These are phyloP conservation scores for Enhydra lutris DNA, from an alignment of 2,113 vertebrate genomes.

Conservation along the genomic window DNA sequence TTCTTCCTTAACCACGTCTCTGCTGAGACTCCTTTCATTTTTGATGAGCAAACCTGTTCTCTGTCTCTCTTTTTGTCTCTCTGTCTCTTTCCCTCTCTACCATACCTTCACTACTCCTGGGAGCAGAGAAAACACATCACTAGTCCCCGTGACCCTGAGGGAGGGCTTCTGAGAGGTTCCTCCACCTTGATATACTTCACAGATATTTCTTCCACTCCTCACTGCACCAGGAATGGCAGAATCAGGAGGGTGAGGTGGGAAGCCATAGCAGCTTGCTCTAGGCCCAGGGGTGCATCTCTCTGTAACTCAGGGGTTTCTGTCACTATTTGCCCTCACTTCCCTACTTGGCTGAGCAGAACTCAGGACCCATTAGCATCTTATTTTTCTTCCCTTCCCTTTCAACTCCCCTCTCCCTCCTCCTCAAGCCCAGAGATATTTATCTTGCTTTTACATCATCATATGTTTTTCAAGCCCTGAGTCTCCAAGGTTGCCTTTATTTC, in stretches of 20 bases:
- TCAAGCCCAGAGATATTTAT: neutral
- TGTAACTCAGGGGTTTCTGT: neutral
- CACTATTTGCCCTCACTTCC: neutral
- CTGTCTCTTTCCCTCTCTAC: fast-evolving
- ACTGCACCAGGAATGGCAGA: too few relatives aligned
- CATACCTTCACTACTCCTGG: neutral
- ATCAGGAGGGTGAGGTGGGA: neutral
- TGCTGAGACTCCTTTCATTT: neutral
- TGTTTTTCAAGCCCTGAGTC: neutral
- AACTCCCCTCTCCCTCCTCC: neutral
- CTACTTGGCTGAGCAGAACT: neutral
- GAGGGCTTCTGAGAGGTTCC: neutral
- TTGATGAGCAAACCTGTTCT: neutral
- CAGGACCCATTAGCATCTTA: neutral
- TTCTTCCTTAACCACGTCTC: neutral
- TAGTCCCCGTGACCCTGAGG: neutral
- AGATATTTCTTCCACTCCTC: neutral
- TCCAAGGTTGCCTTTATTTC: neutral
- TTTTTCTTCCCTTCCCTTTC: neutral
- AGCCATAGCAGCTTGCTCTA: fast-evolving
- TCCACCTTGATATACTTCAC: fast-evolving
- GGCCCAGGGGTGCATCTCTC: neutral
- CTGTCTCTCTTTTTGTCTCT: neutral
- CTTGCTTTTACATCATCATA: neutral
- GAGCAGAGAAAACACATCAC: neutral